A percentile compares a stretch with the other conserved stretches of the same genome.
Conservation (phyloP, 2,888 invertebrate genomes). For the Trachelus troglodyta region DNA sequence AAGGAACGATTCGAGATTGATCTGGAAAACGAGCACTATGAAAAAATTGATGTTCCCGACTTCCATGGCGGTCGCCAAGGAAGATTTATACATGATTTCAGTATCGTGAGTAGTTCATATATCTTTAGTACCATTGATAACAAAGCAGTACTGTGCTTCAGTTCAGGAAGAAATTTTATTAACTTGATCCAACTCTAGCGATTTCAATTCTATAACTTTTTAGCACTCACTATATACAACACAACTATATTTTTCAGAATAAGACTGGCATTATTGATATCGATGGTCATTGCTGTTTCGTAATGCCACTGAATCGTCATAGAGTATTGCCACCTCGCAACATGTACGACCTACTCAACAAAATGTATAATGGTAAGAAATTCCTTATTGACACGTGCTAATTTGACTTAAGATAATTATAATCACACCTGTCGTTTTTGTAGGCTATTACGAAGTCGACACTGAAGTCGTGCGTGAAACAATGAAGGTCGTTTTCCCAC, state of each 20-base stretch:
- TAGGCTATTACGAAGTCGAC: conserved; percentile 83
- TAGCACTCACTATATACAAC: too few relatives aligned
- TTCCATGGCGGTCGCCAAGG: conserved; percentile 85
- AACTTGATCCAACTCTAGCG: not conserved
- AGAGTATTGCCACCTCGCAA: conserved; percentile 83
- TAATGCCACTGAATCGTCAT: conserved; percentile 87
- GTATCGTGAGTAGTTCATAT: conserved; percentile 68
- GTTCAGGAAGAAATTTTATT: too few relatives aligned
- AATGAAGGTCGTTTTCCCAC: conserved; percentile 80
- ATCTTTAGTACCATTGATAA: not conserved
- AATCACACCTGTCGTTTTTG: conserved; percentile 11
- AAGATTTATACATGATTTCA: conserved; percentile 93
- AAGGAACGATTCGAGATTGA: conserved; percentile 87
- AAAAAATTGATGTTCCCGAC: conserved; percentile 88
- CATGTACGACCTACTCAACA: conserved; percentile 81
- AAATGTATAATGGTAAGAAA: conserved; percentile 76
- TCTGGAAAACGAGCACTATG: conserved; percentile 76
- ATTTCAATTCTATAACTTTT: too few relatives aligned
- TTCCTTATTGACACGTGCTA: not conserved
- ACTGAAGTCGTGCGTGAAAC: conserved; percentile 80
- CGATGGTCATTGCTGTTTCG: conserved; percentile 83
- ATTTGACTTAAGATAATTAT: not conserved
- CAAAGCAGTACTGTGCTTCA: too few relatives aligned
- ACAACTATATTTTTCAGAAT: conserved; percentile 66
- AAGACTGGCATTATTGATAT: conserved; percentile 83